These are phyloP conservation scores for Apogon hyalosoma DNA, from an alignment of 2,797 vertebrate genomes.

Conservation along the genomic window DNA sequence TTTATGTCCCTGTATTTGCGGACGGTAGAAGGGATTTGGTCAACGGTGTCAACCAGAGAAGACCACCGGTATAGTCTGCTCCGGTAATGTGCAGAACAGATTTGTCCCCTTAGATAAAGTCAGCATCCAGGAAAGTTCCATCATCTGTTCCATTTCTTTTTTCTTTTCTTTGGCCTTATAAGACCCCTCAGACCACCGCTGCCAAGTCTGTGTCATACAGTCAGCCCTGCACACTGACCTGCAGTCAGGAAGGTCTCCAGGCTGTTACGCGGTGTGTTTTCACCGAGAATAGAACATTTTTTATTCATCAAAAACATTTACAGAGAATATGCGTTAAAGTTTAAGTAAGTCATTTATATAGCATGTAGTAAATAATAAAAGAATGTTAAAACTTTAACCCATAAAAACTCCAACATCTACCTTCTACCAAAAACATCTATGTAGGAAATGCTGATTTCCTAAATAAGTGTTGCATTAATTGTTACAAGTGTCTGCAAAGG, in stretches of 20 bases:
- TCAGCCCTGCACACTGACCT: slow-evolving; percentile 53
- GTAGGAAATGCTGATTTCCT: slow-evolving; percentile 28
- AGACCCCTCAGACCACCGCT: slow-evolving; percentile 57
- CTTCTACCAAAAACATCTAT: too few relatives aligned
- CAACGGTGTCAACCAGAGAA: slow-evolving; percentile 20
- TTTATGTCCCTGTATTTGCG: not conserved
- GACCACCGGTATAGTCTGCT: slow-evolving; percentile 43
- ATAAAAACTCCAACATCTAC: too few relatives aligned
- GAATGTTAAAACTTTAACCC: too few relatives aligned
- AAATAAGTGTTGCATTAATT: slow-evolving; percentile 24
- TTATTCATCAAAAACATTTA: slow-evolving; percentile 19
- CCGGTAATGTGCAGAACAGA: slow-evolving; percentile 31
- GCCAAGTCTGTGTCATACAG: slow-evolving; percentile 47
- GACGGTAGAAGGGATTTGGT: not conserved
- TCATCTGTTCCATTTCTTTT: slow-evolving; percentile 4
- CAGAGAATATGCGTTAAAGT: slow-evolving; percentile 26
- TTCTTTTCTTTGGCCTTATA: slow-evolving; percentile 34
- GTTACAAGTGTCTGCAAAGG: slow-evolving; percentile 4
- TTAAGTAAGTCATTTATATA: slow-evolving; percentile 34
- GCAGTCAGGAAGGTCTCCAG: slow-evolving; percentile 24
- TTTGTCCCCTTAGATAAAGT: slow-evolving; percentile 49
- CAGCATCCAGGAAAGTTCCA: slow-evolving; percentile 48
- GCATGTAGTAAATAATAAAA: too few relatives aligned
- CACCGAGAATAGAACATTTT: slow-evolving; percentile 17
- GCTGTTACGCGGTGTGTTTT: slow-evolving; percentile 20